Conservation (phyloP, 2,888 invertebrate species). For the Mamestra brassicae region DNA sequence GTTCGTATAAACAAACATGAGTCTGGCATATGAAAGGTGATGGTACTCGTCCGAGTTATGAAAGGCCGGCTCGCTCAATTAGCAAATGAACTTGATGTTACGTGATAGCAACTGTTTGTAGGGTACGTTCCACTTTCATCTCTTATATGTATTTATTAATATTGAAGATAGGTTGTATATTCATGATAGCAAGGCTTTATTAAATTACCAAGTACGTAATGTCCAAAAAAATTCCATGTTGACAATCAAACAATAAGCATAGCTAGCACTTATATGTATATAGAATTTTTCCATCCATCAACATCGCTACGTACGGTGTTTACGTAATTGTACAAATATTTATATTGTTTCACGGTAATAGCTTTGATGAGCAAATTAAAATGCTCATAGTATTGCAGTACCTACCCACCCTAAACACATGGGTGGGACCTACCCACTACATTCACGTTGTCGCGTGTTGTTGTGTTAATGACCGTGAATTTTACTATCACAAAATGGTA, state of each 20-base stretch:
- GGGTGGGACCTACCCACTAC: slow-evolving; percentile 32
- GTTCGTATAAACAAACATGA: slow-evolving; percentile 60
- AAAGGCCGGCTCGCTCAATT: slow-evolving; percentile 69
- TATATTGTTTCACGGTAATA: slow-evolving; percentile 25
- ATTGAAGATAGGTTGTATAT: not conserved
- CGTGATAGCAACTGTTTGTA: slow-evolving; percentile 64
- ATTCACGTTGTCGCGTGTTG: slow-evolving; percentile 57
- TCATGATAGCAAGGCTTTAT: slow-evolving; percentile 8
- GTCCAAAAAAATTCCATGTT: not conserved
- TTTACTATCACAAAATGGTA: slow-evolving; percentile 57
- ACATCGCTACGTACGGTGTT: not conserved
- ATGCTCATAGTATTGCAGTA: slow-evolving; percentile 20
- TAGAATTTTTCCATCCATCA: not conserved
- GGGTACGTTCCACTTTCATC: slow-evolving; percentile 59
- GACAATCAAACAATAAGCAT: not conserved
- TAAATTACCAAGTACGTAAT: not conserved
- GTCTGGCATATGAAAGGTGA: slow-evolving; percentile 60
- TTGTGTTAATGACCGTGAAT: slow-evolving; percentile 74
- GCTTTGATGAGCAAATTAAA: slow-evolving; percentile 25
- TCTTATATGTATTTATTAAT: slow-evolving; percentile 20
- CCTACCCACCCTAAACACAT: slow-evolving; percentile 58
- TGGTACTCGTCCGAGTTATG: slow-evolving; percentile 60
- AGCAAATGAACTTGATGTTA: slow-evolving; percentile 75
- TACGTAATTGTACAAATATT: slow-evolving; percentile 21
- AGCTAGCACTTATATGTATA: not conserved